phyloP scores from a whole-genome alignment of 1,140 invertebrate species.

The Telenomus remus region DNA sequence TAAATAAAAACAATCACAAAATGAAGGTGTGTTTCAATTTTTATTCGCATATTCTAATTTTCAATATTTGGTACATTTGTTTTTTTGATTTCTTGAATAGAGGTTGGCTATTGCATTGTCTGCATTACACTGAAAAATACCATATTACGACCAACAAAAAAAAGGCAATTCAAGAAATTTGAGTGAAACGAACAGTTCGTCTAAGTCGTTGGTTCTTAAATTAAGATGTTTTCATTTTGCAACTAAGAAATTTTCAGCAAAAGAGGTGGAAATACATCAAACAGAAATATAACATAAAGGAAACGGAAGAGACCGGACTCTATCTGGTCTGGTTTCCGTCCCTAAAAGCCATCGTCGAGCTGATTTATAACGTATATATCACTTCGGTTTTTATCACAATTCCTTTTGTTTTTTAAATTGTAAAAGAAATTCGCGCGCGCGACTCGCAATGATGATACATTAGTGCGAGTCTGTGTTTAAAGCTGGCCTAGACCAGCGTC shows the following conservation, averaged over 20 bases:
- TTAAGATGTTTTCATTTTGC: neutral
- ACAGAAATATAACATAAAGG: slow-evolving; percentile 34
- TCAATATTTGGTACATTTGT: slow-evolving; percentile 65
- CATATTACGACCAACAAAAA: slow-evolving; percentile 8
- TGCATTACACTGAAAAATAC: slow-evolving; percentile 6
- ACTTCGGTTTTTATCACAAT: slow-evolving; percentile 56
- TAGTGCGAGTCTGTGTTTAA: slow-evolving; percentile 41
- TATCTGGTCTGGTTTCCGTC: slow-evolving; percentile 8
- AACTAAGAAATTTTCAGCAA: slow-evolving; percentile 18
- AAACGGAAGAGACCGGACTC: slow-evolving; percentile 1
- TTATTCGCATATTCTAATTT: slow-evolving; percentile 69
- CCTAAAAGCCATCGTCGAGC: slow-evolving; percentile 43
- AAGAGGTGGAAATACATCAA: slow-evolving; percentile 13
- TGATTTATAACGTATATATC: slow-evolving; percentile 43
- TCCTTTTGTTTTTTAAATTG: slow-evolving; percentile 45
- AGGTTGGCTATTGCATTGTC: slow-evolving; percentile 55
- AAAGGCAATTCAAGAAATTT: slow-evolving; percentile 19
- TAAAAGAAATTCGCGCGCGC: slow-evolving; percentile 37
- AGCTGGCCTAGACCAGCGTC: slow-evolving; percentile 46
- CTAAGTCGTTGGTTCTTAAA: too few relatives aligned
- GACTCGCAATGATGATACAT: slow-evolving; percentile 49
- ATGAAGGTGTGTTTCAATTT: slow-evolving; percentile 64
- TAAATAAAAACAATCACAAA: neutral
- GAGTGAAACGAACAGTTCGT: neutral
- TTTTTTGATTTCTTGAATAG: slow-evolving; percentile 50